Percentiles rank a stretch among this genome's conserved stretches.
These are phyloP conservation scores for Phaedon cochleariae DNA, from an alignment of 2,888 invertebrate species.

Conservation along the genomic window DNA sequence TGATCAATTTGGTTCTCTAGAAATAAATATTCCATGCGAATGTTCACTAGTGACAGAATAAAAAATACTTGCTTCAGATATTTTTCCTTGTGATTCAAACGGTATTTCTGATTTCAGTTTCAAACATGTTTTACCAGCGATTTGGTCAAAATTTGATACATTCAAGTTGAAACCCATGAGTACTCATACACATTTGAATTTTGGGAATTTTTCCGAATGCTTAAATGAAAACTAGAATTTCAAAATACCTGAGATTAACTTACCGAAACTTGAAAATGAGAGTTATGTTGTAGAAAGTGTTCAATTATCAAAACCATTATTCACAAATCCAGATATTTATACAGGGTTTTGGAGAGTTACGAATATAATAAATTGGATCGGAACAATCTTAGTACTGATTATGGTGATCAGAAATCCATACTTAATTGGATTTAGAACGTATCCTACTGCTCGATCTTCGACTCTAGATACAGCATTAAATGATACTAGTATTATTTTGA, in stretches of 20 bases:
- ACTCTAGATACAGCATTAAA: neutral
- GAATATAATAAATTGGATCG: neutral
- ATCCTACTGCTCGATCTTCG: neutral
- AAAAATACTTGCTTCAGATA: neutral
- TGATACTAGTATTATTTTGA: neutral
- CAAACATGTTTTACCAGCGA: neutral
- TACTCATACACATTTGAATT: constrained; percentile 1
- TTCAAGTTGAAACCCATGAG: neutral
- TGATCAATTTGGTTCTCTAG: neutral
- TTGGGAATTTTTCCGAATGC: neutral
- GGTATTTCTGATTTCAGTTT: neutral
- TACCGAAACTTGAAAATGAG: neutral
- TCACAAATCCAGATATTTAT: neutral
- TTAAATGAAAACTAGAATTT: neutral
- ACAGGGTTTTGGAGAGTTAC: neutral
- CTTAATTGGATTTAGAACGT: neutral
- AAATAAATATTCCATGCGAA: neutral
- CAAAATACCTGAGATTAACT: neutral
- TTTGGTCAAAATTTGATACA: constrained; percentile 3
- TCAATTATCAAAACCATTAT: too few species aligned
- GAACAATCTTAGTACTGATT: neutral
- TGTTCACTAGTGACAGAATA: neutral
- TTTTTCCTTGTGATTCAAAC: constrained; percentile 1
- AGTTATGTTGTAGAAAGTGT: neutral
- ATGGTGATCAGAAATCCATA: neutral